phyloP scores from a whole-genome alignment of 2,113 vertebrate genomes.

The Monarcha castaneiventris region DNA sequence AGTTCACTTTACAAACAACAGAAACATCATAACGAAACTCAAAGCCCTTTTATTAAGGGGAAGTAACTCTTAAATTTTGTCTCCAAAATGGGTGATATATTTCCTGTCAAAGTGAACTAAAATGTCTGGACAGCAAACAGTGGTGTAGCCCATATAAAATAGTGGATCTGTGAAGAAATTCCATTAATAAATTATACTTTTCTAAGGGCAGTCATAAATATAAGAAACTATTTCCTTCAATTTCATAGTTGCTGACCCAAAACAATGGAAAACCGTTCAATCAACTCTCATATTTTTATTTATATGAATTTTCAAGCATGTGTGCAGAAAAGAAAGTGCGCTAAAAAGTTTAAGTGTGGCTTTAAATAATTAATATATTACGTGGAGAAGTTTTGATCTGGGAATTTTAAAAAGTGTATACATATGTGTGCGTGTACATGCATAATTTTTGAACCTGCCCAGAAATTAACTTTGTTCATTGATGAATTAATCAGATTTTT shows the following conservation, averaged over 20 bases:
- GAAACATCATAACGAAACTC: not conserved
- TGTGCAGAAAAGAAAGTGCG: not conserved
- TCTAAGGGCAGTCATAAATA: not conserved
- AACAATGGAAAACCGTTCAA: not conserved
- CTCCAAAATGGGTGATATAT: not conserved
- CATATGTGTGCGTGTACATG: rapidly evolving
- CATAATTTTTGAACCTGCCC: not conserved
- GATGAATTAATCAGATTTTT: not conserved
- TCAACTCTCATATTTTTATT: not conserved
- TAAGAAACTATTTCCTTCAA: not conserved
- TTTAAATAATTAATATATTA: not conserved
- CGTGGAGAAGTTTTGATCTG: not conserved
- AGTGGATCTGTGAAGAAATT: not conserved
- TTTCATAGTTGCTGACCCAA: not conserved
- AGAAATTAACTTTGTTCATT: not conserved
- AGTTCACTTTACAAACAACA: not conserved
- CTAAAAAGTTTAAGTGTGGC: not conserved
- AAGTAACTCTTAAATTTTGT: not conserved
- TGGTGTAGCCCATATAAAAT: not conserved
- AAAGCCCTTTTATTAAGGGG: not conserved
- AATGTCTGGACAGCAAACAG: not conserved
- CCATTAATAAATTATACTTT: not conserved
- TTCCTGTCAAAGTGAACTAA: not conserved
- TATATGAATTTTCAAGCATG: not conserved
- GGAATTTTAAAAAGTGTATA: not conserved